These are phyloP conservation scores for Tridacna crocea DNA, from an alignment of 2,888 invertebrate species.

Conservation along the genomic window DNA sequence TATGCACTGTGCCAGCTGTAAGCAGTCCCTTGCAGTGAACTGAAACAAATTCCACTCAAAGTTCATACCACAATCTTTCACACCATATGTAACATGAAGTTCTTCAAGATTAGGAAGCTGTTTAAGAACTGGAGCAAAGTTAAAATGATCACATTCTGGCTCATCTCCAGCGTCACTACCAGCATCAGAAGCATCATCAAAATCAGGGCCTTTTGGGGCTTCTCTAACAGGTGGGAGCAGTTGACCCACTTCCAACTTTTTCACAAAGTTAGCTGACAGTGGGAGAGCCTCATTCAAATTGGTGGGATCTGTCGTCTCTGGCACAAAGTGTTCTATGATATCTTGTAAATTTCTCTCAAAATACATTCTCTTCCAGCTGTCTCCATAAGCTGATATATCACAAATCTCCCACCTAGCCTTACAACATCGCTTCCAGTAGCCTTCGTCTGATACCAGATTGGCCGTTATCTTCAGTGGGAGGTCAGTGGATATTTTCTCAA, in stretches of 20 bases:
- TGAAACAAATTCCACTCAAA: constrained; percentile 85
- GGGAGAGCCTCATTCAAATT: constrained; percentile 79
- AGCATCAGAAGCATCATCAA: constrained; percentile 81
- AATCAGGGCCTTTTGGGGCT: constrained; percentile 79
- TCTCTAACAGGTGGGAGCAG: constrained; percentile 83
- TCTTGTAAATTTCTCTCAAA: constrained; percentile 83
- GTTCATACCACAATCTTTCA: constrained; percentile 84
- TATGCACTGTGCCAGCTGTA: constrained; percentile 83
- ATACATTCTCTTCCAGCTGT: constrained; percentile 84
- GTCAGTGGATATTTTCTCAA: constrained; percentile 80
- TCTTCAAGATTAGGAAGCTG: constrained; percentile 81
- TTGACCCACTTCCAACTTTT: constrained; percentile 81
- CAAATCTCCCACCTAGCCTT: constrained; percentile 82
- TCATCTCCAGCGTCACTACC: constrained; percentile 83
- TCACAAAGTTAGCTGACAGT: constrained; percentile 81
- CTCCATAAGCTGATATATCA: constrained; percentile 81
- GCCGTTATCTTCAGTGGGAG: constrained; percentile 84
- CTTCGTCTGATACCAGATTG: constrained; percentile 83
- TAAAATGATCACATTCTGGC: constrained; percentile 83
- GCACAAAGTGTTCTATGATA: constrained; percentile 83
- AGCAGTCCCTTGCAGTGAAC: constrained; percentile 84
- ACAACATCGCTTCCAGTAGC: constrained; percentile 84
- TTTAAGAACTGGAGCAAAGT: constrained; percentile 81
- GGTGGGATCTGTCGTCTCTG: constrained; percentile 80
- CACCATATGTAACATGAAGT: constrained; percentile 83